Evolutionary conservation across 2,888 invertebrate species (phyloP).

Genomic region (Oxycera nigricornis): DNA sequence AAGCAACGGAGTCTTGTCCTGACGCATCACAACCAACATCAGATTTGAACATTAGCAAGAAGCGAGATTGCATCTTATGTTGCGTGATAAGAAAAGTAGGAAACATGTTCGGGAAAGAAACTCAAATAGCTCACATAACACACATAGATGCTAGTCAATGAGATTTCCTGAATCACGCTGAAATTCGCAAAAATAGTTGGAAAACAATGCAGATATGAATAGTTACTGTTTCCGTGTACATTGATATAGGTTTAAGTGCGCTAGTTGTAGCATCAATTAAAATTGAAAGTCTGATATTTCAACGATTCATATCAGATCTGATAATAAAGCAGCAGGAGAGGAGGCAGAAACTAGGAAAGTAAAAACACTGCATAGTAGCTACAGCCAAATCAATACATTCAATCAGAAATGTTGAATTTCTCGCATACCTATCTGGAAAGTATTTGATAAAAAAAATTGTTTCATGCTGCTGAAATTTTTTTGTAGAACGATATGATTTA

Average conservation of each 20-base stretch:
- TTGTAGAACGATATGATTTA: too few species aligned
- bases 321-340: too few species aligned
- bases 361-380: too few species aligned
- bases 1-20: slow-evolving; percentile 1
- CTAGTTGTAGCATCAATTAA: neutral
- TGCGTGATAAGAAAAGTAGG: neutral
- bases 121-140: neutral
- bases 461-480: too few species aligned
- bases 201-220: neutral
- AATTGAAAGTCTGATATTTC: too few species aligned
- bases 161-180: neutral
- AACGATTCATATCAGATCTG: too few species aligned
- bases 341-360: too few species aligned
- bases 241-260: too few species aligned
- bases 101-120: neutral
- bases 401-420: too few species aligned
- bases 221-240: neutral
- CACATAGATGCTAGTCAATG: neutral
- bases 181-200: neutral
- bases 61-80: neutral
- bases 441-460: too few species aligned
- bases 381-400: too few species aligned
- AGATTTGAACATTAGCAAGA: neutral
- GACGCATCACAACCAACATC: neutral
- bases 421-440: too few species aligned